Evolutionary conservation across 1,140 invertebrate genomes (phyloP), one percentile per base, ranked within the genome.

Genomic region (Aricia agestis): DNA sequence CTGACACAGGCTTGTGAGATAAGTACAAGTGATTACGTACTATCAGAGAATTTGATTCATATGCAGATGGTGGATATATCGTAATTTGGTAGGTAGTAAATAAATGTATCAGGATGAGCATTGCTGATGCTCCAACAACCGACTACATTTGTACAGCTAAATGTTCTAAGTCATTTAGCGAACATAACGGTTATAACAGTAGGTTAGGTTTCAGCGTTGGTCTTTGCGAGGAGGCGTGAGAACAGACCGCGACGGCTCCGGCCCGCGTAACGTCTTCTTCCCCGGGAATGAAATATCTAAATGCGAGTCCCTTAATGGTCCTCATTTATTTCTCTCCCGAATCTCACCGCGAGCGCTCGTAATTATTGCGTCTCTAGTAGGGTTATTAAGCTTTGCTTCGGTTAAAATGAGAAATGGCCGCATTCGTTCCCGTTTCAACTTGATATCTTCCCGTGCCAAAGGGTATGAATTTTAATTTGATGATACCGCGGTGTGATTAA

Each of bases 311-410:
- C 86, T 86, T 91, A 91, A 91, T 88, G 86, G 75, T 77, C 59
- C 84, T 89, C 87, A 88, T 91, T 90, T 91, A 90, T 91, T 88
- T 84, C 82, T 19, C 84, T 80, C 80, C 79, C 81, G 87, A 89
- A 89, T 89, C 89, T 89, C 86, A 83, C 82, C 84, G 82, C 83
- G 84, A 88, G 76, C 85, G 78, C 75, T 81, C 75, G 86, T 91
- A 90, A 89, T 90, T 91, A 90, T 91, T 91, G 85, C 89, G 84
- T 83, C 87, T 86, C 84, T 81, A 86, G 83, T 90, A 83, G 83
- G 86, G 87, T 87, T 90, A 89, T 90, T 91, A 91, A 91, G 89
- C 89, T 89, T 91, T 89, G 87, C 87, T 87, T 83, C 83, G 86
- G 84, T 88, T 86, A 82, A 88, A 88, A 89, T 91, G 89, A 91